Base-by-base conservation (phyloP, 2,888 invertebrate species). In the Neoaliturus tenellus region DNA sequence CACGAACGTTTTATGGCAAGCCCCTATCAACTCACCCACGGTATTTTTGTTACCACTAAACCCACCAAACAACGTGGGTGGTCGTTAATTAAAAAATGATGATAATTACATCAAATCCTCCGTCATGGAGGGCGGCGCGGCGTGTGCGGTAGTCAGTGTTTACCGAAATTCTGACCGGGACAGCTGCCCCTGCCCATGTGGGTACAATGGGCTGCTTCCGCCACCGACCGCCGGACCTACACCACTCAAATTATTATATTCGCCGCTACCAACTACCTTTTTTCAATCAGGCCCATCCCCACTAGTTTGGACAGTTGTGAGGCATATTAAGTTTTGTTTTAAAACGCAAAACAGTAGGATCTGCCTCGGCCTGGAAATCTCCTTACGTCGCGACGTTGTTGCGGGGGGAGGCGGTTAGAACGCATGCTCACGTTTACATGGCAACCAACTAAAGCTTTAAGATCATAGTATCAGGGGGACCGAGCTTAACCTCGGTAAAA, bases 181-280 rank as follows among this genome's bases (percentile, higher is more conserved):
- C 69, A 69, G 35, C 69, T 69, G 69, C 20, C 69, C 62, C 31
- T 69, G 69, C 69, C 69, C 69, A 69, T 39, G 17, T 69, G 69
- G n/a, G 39, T 20, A 69, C 69, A 69, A 69, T 39, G 14, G 39
- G 2, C 69, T 39, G 28, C 69, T 39, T 69, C 69, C 69, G 69
- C 69, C 67, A n/a, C n/a, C 67, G 20, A 4, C 6, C 31, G 6
- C 6, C 31, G 39, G 69, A 39, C 69, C 14, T 33, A 2, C n/a
- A n/a, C n/a, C n/a, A n/a, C 2, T 4, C n/a, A 69, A 69, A 69
- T 69, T 69, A 69, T 39, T 39, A 35, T 69, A 39, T 8, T 39
- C 69, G 20, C 10, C 20, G 28, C 12, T 62, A 6, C 31, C 28
- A 17, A 17, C 48, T 20, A 23, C 69, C 25, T 28, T 69, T 67